Evolutionary conservation across 1,140 invertebrate species (phyloP).

Genomic region (Meloidogyne floridensis): DNA sequence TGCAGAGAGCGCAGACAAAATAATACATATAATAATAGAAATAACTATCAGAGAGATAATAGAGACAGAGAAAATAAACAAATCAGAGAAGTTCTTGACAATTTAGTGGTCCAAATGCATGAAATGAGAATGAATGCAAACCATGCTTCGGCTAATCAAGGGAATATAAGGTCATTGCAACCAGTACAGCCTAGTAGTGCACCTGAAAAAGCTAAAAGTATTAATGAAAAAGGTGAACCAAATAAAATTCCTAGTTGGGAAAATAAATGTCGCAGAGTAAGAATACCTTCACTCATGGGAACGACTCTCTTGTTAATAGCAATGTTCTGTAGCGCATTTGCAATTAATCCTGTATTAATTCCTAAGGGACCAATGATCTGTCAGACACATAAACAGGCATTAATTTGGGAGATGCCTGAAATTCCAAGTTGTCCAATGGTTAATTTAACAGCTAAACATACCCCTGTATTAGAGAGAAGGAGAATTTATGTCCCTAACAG

Average conservation of each 20-base stretch:
- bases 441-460: background rate
- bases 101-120: background rate
- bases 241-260: conserved; percentile 7
- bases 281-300: background rate
- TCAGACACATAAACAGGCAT: conserved; percentile 1
- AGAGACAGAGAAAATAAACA: background rate
- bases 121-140: conserved; percentile 12
- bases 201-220: too few species aligned
- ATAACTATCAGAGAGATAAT: background rate
- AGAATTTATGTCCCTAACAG: background rate
- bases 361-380: conserved; percentile 8
- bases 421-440: background rate
- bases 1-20: background rate
- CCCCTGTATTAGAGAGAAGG: background rate
- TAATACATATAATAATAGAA: background rate
- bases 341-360: background rate
- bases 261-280: background rate
- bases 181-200: background rate
- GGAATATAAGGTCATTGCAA: background rate
- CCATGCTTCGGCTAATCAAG: background rate
- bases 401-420: background rate
- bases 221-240: background rate
- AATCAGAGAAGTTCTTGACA: background rate
- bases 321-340: background rate
- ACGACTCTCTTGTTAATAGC: background rate